Evolutionary conservation across 2,113 vertebrate genomes (phyloP), one percentile per base, ranked within the genome.

Genomic region (Harpagus bidentatus): DNA sequence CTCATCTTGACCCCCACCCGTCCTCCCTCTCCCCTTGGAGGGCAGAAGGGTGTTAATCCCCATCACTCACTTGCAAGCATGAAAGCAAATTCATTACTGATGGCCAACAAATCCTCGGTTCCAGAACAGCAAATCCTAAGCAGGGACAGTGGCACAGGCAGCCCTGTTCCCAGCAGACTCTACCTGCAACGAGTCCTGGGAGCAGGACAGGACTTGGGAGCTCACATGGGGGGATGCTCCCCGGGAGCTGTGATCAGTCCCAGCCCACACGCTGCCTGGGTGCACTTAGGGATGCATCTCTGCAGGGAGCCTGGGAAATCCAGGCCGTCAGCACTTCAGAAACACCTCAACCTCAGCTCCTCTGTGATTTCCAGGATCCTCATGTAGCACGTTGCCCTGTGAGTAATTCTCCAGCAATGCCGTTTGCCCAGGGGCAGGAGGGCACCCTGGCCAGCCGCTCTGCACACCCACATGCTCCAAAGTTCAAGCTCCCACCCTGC

Each of bases 401-500:
- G 93, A 95, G 31, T 77, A 82, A 95, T 43, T 43, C 78, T 10
- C 65, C 0, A 1, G 82, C 82, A 86, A 58, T 59, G 76, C 72
- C 0, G 2, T 42, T 36, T 63, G 47, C 90, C 61, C 58, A 2
- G 43, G 38, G 47, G 56, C 43, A 55, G 81, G 93, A 86, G 34
- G 62, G 23, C 4, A 4, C 38, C 72, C 66, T 50, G 5, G 6
- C 56, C 88, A 77, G 63, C 88, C 3, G 17, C 61, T 74, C 69
- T 0, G 0, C 73, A 80, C 70, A 29, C 82, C 92, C 92, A 50
- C 63, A 22, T 34, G 85, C 85, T 93, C 87, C 90, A 62, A 88
- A 97, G 93, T 86, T 79, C 95, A 94, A 16, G 87, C 43, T 90
- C 74, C 92, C 93, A 59, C 91, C 94, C 73, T 71, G 58, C 65